Evolutionary conservation across 2,113 vertebrate genomes (phyloP), one percentile per base, ranked within the genome.

Genomic region (Anser cygnoides): DNA sequence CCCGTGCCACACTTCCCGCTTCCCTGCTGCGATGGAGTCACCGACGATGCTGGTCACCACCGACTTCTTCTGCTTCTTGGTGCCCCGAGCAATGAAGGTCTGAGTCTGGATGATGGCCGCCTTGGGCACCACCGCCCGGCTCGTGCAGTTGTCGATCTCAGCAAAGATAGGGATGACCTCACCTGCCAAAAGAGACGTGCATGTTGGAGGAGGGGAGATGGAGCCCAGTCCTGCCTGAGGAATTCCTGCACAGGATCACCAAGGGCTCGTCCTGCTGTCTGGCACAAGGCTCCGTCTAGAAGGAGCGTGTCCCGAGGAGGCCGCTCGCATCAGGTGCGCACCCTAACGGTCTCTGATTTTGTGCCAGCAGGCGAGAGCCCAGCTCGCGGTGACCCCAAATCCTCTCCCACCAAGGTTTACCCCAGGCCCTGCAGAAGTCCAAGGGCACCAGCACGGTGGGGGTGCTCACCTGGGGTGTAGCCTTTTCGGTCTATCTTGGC

Each of bases 401-500:
- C 23, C 63, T 50, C 49, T 37, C 62, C 76, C 0, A 1, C 29
- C 25, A 16, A 49, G 16, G 21, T 49, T 80, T 5, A 6, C 6
- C 13, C 15, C 33, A 21, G 8, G 12, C 12, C 29, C 68, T 5
- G 1, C 10, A 19, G 26, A 71, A 10, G 16, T 7, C 28, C 26
- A 35, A 57, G 9, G 8, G 75, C 29, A n/a, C 63, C 62, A 8
- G 16, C 59, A 26, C 0, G 1, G 3, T 29, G 62, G 39, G 39
- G 62, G 62, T 25, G 62, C 74, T 98, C 82, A 99, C 99, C 99
- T 97, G 99, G 99, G 3, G 99, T 99, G 97, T 99, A 99, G 73
- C 99, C 99, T 95, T 99, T 99, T 52, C 99, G 98, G 94, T 99
- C 98, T 1, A 99, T 99, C 97, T 99, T 99, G 86, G 99, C 99